Conservation (phyloP, 1,140 invertebrate genomes). For the Megathymus violae region DNA sequence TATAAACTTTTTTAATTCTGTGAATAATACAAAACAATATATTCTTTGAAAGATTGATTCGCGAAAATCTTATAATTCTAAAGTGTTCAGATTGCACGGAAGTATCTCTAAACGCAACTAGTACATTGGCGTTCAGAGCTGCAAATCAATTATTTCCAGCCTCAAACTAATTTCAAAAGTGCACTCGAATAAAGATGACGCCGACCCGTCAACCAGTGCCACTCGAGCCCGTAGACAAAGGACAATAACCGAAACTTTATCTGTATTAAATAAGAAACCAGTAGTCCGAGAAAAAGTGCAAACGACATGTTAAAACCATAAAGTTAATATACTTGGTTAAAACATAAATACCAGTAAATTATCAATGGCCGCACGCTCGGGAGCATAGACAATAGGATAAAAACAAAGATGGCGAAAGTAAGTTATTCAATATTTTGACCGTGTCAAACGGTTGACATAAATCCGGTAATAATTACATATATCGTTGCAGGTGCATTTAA, state of each 20-base stretch:
- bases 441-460: slow-evolving; percentile 38
- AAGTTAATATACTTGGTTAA: too few species aligned
- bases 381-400: slow-evolving; percentile 26
- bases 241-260: slow-evolving; percentile 67
- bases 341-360: slow-evolving; percentile 46
- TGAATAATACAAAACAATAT: neutral
- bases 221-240: slow-evolving; percentile 44
- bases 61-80: too few species aligned
- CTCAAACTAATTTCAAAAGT: slow-evolving; percentile 61
- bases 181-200: slow-evolving; percentile 57
- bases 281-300: slow-evolving; percentile 60
- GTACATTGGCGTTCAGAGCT: neutral
- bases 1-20: too few species aligned
- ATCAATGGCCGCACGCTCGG: slow-evolving; percentile 37
- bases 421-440: slow-evolving; percentile 48
- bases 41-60: too few species aligned
- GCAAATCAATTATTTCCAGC: slow-evolving; percentile 42
- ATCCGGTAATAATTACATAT: slow-evolving; percentile 41
- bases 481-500: slow-evolving; percentile 32
- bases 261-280: slow-evolving; percentile 54
- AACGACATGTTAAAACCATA: slow-evolving; percentile 43
- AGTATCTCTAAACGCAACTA: too few species aligned
- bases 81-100: too few species aligned
- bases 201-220: slow-evolving; percentile 46
- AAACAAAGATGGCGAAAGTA: slow-evolving; percentile 50